Percentiles rank a stretch among this genome's conserved stretches.
Conservation (phyloP, 2,113 vertebrate genomes). For the Puntigrus tetrazona region DNA sequence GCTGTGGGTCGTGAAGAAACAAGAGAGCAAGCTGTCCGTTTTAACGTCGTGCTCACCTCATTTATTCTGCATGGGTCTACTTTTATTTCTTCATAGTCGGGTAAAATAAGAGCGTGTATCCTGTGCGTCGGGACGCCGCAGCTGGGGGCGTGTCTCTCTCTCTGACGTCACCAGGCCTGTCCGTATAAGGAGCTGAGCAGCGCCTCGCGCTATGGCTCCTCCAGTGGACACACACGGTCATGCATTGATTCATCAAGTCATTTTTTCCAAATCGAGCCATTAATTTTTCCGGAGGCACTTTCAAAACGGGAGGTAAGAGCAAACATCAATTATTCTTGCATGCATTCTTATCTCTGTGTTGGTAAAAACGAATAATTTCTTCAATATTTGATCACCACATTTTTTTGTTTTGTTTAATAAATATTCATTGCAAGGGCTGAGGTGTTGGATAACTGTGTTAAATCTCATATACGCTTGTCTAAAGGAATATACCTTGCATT, state of each 20-base stretch:
- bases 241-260: neutral
- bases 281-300: neutral
- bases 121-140: too few relatives aligned
- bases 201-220: slow-evolving; percentile 34
- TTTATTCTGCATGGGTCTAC: neutral
- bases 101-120: too few relatives aligned
- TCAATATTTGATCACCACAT: neutral
- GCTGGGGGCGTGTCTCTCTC: neutral
- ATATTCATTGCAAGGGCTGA: neutral
- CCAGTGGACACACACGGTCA: slow-evolving; percentile 19
- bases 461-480: neutral
- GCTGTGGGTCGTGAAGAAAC: neutral
- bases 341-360: neutral
- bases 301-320: slow-evolving; percentile 35
- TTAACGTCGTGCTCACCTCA: neutral
- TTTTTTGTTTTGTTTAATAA: neutral
- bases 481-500: neutral
- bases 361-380: neutral
- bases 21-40: neutral
- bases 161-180: slow-evolving; percentile 11
- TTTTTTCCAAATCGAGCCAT: neutral
- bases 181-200: slow-evolving; percentile 20
- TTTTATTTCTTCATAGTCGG: too few relatives aligned
- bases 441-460: neutral
- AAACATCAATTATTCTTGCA: neutral